Conservation (phyloP, 2,113 vertebrate genomes). For the Xiphophorus hellerii region DNA sequence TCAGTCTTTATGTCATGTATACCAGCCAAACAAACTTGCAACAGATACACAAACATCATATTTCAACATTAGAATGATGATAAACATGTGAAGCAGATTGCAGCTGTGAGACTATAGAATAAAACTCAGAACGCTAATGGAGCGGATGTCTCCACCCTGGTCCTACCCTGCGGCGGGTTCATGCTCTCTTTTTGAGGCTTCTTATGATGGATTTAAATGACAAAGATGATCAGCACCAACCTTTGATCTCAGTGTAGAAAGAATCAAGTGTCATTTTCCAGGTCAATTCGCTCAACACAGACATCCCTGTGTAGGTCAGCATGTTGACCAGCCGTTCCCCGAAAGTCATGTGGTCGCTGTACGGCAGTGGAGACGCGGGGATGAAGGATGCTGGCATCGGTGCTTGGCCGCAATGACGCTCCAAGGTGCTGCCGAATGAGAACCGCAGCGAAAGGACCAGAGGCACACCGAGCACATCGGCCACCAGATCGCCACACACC, state of each 20-base stretch:
- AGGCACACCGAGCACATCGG: conserved; percentile 20
- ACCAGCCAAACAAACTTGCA: background rate
- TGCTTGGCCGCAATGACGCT: conserved; percentile 49
- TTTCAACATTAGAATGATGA: too few relatives aligned
- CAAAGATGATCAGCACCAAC: conserved; percentile 3
- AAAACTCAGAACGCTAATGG: too few relatives aligned
- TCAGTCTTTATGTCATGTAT: too few relatives aligned
- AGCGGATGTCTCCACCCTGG: background rate
- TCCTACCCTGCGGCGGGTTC: background rate
- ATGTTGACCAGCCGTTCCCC: conserved; percentile 27
- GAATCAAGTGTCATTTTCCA: conserved; percentile 6
- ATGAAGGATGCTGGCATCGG: conserved; percentile 11
- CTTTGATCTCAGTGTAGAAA: conserved; percentile 45
- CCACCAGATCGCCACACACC: conserved; percentile 37
- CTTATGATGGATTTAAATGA: background rate
- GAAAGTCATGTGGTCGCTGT: conserved; percentile 41
- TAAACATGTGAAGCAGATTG: too few relatives aligned
- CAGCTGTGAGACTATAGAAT: background rate
- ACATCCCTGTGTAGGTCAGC: background rate
- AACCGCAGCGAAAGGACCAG: conserved; percentile 34
- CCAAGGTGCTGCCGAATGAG: background rate
- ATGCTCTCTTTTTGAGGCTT: background rate
- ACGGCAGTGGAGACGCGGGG: conserved; percentile 1
- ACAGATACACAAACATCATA: too few relatives aligned
- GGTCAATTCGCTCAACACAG: background rate